phyloP scores from a whole-genome alignment of 2,888 invertebrate genomes.

The Osedax frankpressi region DNA sequence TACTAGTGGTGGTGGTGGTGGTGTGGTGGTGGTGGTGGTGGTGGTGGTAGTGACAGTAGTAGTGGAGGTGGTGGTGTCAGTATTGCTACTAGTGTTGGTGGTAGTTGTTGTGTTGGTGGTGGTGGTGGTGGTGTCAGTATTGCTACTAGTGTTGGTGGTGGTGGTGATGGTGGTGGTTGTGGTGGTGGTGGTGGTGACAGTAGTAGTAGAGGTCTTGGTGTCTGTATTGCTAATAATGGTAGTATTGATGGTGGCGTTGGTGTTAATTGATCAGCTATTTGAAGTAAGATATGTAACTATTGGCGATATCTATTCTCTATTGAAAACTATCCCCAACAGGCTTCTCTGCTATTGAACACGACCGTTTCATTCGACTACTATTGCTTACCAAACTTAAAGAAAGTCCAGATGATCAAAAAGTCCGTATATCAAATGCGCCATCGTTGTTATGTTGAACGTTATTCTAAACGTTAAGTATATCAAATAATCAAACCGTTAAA shows the following conservation, averaged over 20 bases:
- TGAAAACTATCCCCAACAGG: no score
- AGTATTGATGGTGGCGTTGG: background rate
- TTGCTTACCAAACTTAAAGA: no score
- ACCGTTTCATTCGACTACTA: no score
- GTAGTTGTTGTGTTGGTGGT: background rate
- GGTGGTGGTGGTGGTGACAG: background rate
- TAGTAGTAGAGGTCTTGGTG: background rate
- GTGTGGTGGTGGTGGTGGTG: background rate
- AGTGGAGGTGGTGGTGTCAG: background rate
- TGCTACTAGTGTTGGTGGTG: background rate
- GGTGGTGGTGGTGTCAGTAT: background rate
- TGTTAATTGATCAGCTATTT: no score
- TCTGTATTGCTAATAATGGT: background rate
- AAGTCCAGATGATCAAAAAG: no score
- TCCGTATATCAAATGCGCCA: no score
- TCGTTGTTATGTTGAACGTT: no score
- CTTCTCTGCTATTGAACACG: no score
- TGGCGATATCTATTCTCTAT: no score
- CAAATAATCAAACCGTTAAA: no score
- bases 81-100: background rate
- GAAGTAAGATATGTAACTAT: no score
- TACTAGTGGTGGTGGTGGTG: background rate
- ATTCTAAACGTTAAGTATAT: no score
- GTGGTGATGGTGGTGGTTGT: background rate
- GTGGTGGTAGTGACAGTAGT: background rate